Evolutionary conservation across 2,888 invertebrate genomes (phyloP).

Genomic region (Elmis aenea): DNA sequence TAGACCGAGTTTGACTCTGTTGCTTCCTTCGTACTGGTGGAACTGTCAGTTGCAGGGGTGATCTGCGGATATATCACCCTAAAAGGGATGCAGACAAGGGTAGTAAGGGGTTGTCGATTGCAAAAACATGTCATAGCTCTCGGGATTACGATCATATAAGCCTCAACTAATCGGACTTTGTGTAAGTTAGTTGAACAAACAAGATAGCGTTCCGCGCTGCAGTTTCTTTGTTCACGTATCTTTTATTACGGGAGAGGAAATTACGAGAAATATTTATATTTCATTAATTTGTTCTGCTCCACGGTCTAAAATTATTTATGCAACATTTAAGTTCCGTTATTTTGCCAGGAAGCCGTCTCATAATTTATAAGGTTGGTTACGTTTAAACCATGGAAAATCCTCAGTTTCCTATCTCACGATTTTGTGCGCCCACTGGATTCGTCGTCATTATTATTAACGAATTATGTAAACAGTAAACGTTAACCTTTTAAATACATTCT

Average conservation of each 20-base stretch:
- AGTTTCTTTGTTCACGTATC: conserved; percentile 20
- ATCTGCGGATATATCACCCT: conserved; percentile 19
- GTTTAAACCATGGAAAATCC: conserved; percentile 32
- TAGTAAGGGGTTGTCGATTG: conserved; percentile 20
- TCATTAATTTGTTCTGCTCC: conserved; percentile 36
- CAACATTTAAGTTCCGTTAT: conserved; percentile 41
- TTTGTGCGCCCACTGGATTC: conserved; percentile 28
- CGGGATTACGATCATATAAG: conserved; percentile 24
- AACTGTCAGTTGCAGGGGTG: conserved; percentile 20
- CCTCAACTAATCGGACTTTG: conserved; percentile 26
- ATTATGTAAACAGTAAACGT: too few relatives aligned
- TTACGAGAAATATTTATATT: conserved; percentile 36
- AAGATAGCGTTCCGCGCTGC: conserved; percentile 23
- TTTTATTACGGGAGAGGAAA: conserved; percentile 11
- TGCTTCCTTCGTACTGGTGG: conserved; percentile 15
- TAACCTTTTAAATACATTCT: too few relatives aligned
- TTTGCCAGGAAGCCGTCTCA: conserved; percentile 35
- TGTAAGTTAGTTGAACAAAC: conserved; percentile 28
- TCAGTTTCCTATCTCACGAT: conserved; percentile 32
- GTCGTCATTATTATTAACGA: conserved; percentile 24
- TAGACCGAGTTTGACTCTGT: conserved; percentile 18
- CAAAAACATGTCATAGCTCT: conserved; percentile 26
- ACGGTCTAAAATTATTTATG: conserved; percentile 33
- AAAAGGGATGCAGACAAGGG: conserved; percentile 12
- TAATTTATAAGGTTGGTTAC: conserved; percentile 35